phyloP scores from a whole-genome alignment of 2,888 invertebrate species.

The Leucophenga montana region DNA sequence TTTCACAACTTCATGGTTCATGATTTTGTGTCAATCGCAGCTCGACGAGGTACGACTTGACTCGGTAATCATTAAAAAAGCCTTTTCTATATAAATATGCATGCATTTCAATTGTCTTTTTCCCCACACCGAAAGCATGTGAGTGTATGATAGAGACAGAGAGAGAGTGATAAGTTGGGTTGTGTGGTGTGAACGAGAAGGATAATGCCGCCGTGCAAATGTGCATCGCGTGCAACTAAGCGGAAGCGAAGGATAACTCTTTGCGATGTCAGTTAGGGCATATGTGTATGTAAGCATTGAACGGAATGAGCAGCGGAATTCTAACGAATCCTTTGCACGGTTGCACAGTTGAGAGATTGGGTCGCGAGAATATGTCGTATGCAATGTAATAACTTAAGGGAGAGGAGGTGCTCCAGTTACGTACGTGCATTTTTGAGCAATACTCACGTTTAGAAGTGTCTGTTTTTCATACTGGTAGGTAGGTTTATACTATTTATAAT shows the following conservation, averaged over 20 bases:
- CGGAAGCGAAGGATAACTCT: conserved; percentile 7
- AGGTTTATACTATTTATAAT: conserved; percentile 7
- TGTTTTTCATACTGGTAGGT: background rate
- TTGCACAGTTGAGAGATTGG: no score
- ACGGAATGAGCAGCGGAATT: background rate
- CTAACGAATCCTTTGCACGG: no score
- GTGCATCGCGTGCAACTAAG: conserved; percentile 10
- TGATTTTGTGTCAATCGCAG: conserved; percentile 15
- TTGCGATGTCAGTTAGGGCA: conserved; percentile 3
- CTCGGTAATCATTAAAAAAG: conserved; percentile 46
- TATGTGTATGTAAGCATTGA: background rate
- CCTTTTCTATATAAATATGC: conserved; percentile 4
- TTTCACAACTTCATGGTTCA: conserved; percentile 6
- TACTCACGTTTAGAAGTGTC: conserved; percentile 34
- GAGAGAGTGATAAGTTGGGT: no score
- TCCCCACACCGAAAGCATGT: no score
- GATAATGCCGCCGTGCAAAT: background rate
- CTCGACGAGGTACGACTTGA: conserved; percentile 23
- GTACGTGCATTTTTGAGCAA: background rate
- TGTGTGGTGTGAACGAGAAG: background rate
- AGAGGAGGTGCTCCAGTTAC: no score
- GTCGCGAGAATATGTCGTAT: no score
- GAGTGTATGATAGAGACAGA: no score
- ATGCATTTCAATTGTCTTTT: background rate
- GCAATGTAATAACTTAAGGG: no score